Conservation (phyloP, 53 echinoderm and acorn worm genomes). For the Holothuria scabra region DNA sequence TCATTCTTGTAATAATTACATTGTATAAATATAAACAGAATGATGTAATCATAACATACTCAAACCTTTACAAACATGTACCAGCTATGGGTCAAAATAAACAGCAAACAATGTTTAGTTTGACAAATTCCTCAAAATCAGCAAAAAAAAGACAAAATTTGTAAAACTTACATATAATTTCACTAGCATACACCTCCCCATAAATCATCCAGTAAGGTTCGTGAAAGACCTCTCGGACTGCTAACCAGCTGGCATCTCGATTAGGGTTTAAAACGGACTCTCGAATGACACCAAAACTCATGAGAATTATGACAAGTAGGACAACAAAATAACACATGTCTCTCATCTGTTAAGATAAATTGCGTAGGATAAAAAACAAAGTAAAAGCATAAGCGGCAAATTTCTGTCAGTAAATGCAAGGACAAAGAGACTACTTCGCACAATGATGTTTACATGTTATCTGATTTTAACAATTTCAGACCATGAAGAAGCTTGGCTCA, state of each 20-base stretch:
- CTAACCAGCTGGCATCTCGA: conserved; percentile 71
- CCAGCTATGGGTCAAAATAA: too few species aligned
- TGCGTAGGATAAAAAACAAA: not conserved
- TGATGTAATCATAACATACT: too few species aligned
- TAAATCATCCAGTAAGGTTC: conserved; percentile 99
- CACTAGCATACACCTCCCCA: conserved; percentile 91
- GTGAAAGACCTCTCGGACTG: conserved; percentile 79
- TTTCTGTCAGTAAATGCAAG: not conserved
- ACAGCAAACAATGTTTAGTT: too few species aligned
- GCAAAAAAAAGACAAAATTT: too few species aligned
- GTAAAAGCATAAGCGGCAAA: not conserved
- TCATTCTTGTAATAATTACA: too few species aligned
- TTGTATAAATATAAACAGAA: too few species aligned
- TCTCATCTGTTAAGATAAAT: conserved; percentile 62
- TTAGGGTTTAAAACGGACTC: conserved; percentile 84
- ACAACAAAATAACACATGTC: conserved; percentile 97
- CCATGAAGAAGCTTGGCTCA: too few species aligned
- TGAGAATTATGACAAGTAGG: conserved; percentile 79
- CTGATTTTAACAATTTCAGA: too few species aligned
- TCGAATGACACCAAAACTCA: conserved; percentile 94
- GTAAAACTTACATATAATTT: conserved; percentile 84
- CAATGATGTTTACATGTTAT: too few species aligned
- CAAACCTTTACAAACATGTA: too few species aligned
- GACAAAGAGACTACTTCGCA: not conserved
- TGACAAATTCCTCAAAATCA: too few species aligned